Evolutionary conservation across 2,113 vertebrate species (phyloP).

Genomic region (Platysternon megacephalum): DNA sequence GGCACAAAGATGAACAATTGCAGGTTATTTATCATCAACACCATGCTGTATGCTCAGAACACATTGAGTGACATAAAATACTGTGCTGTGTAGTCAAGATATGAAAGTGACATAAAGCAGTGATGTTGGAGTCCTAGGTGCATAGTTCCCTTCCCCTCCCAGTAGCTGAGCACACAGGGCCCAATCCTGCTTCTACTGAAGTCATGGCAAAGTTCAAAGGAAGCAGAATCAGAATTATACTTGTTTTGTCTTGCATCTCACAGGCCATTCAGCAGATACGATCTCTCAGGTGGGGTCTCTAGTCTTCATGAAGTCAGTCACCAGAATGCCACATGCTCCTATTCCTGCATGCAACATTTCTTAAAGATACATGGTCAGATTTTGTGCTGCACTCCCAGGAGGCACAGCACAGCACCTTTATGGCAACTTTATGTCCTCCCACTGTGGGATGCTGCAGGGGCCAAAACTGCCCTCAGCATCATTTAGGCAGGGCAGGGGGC

Average conservation of each 20-base stretch:
- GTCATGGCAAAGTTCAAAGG: not conserved
- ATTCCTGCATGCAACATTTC: not conserved
- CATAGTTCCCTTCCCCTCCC: not conserved
- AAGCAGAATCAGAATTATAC: not conserved
- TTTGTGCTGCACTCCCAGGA: not conserved
- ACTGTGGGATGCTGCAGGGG: not conserved
- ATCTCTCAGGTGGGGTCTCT: not conserved
- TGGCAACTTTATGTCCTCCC: not conserved
- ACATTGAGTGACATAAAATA: not conserved
- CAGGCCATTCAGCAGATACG: not conserved
- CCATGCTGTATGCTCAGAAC: not conserved
- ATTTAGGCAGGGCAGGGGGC: not conserved
- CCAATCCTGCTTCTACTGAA: not conserved
- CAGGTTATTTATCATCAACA: constrained; percentile 18
- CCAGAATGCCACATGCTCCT: not conserved
- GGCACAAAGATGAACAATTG: constrained; percentile 4
- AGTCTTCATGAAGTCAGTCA: not conserved
- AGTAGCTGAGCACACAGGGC: not conserved
- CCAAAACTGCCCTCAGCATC: not conserved
- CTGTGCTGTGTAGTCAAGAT: not conserved
- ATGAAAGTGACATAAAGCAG: accelerated
- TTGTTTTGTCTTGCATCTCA: not conserved
- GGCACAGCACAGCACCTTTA: not conserved
- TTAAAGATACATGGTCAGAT: not conserved
- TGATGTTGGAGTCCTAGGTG: not conserved